Conservation (phyloP, 2,113 vertebrate genomes). For the Girardinichthys multiradiatus region DNA sequence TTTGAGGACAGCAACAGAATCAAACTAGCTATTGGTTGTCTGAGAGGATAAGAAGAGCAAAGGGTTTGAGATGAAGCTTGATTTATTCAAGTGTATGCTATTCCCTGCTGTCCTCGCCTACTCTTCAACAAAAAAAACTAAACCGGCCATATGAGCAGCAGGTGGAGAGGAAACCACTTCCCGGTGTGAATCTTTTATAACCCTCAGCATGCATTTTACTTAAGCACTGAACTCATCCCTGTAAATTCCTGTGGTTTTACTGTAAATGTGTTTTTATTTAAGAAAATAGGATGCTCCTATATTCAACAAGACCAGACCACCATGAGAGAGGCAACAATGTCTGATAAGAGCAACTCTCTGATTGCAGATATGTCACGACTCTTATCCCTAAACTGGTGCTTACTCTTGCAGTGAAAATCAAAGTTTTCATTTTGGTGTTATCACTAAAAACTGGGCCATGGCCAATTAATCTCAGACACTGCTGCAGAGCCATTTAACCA, state of each 20-base stretch:
- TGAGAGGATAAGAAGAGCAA: neutral
- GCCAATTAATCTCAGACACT: neutral
- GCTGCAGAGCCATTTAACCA: neutral
- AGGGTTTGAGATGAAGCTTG: neutral
- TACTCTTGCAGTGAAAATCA: neutral
- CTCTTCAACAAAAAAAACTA: conserved; percentile 3
- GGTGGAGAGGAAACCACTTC: neutral
- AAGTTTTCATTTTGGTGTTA: neutral
- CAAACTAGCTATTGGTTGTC: neutral
- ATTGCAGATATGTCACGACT: conserved; percentile 1
- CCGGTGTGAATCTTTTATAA: neutral
- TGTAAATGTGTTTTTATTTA: too few species aligned
- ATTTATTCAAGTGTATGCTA: conserved; percentile 7
- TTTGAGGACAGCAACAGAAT: neutral
- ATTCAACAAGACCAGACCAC: too few species aligned
- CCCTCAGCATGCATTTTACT: neutral
- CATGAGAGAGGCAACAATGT: neutral
- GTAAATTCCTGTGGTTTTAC: too few species aligned
- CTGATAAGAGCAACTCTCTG: neutral
- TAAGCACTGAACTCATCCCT: too few species aligned
- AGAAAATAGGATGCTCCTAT: too few species aligned
- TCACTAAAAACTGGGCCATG: neutral
- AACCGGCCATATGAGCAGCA: conserved; percentile 6
- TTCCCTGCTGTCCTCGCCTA: conserved; percentile 4
- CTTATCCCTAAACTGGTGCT: neutral